Base-by-base conservation (phyloP, 2,888 invertebrate genomes). In the Charanyca ferruginea region DNA sequence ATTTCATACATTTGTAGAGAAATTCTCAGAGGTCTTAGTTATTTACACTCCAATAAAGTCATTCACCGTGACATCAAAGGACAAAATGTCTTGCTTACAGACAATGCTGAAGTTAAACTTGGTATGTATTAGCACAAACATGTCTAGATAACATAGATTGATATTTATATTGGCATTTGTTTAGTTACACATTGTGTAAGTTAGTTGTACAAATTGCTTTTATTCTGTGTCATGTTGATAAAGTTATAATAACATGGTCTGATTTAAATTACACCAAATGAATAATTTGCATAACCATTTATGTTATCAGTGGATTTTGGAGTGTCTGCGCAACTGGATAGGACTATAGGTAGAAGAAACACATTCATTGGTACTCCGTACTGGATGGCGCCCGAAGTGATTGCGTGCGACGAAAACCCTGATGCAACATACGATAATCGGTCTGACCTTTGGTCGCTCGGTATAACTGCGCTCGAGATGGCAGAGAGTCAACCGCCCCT, bases 361-460 rank as follows among this genome's bases (percentile, higher is more conserved):
- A 99, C 99, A 51, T 99, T 99, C 91, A 99, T 99, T 87, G 99
- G 99, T 79, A 99, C 99, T 20, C 99, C 98, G 9, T 99, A 99
- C 91, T 99, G 99, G 99, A 99, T 99, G 99, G 99, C 99, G 45
- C 99, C 99, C 3, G 99, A 99, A 96, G 99, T 99, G 53, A 99
- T 99, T 89, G 99, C 99, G 64, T 99, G 99, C 94, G 99, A 99
- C 95, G 99, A 99, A 95, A 99, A 99, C 95, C 99, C 99, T 53
- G 99, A 99, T 91, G 99, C 99, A 68, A 99, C 99, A 22, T 99
- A 99, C 90, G 99, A 99, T 95, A 99, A 99, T 96, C 97, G 98
- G 86, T 98, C 98, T 85, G 98, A 98, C 94, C 96, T 98, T 73
- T 98, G 98, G 98, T 98, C 98, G 53, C 96, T 98, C 80, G 98